phyloP scores from a whole-genome alignment of 2,113 vertebrate species.

The Protobothrops mucrosquamatus region DNA sequence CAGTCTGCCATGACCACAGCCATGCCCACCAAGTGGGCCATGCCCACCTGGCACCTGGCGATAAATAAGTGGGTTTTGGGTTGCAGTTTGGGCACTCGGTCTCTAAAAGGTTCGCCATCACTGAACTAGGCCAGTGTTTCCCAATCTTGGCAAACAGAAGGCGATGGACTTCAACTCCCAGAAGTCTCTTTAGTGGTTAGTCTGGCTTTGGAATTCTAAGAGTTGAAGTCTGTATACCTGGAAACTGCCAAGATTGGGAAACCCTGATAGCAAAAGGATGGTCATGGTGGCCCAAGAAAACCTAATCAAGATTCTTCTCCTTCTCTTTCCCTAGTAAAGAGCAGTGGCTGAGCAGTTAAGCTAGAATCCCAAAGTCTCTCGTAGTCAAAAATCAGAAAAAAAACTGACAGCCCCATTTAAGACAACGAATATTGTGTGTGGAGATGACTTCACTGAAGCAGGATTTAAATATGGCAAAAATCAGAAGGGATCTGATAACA shows the following conservation, averaged over 20 bases:
- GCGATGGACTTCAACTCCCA: neutral
- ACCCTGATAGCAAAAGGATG: neutral
- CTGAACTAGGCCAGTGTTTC: neutral
- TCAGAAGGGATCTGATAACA: too few species aligned
- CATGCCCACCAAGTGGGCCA: too few species aligned
- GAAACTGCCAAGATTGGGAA: neutral
- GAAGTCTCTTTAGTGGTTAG: neutral
- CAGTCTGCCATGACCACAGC: too few species aligned
- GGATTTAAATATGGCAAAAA: too few species aligned
- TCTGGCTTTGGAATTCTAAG: neutral
- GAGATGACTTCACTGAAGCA: too few species aligned
- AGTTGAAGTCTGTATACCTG: neutral
- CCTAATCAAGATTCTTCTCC: neutral
- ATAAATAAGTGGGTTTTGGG: too few species aligned
- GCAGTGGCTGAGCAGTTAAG: neutral
- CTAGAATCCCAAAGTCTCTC: neutral
- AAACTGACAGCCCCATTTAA: too few species aligned
- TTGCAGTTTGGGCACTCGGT: too few species aligned
- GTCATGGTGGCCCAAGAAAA: neutral
- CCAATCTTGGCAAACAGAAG: neutral
- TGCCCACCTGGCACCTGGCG: too few species aligned
- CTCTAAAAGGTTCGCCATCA: too few species aligned
- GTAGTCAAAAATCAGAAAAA: too few species aligned
- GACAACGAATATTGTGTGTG: too few species aligned
- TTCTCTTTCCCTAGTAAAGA: neutral